Evolutionary conservation across 2,797 vertebrate genomes (phyloP).

Genomic region (Hemitrygon akajei): DNA sequence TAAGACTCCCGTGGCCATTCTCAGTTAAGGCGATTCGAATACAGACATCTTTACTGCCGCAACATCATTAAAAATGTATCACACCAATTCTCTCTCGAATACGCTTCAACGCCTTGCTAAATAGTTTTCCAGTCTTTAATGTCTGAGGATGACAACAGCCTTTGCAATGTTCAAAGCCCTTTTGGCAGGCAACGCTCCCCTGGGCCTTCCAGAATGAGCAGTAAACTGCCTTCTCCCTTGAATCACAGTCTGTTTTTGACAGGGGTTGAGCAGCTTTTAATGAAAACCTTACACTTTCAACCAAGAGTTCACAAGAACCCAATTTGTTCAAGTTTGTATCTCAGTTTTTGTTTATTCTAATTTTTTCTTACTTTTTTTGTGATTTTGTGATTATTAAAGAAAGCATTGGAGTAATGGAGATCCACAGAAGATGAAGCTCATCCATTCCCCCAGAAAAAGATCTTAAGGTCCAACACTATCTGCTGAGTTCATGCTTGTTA

Average conservation of each 20-base stretch:
- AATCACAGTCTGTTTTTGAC: constrained; percentile 9
- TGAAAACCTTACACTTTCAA: constrained; percentile 19
- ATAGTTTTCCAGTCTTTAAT: constrained; percentile 32
- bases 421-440: not conserved
- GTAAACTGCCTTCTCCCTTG: not conserved
- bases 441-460: not conserved
- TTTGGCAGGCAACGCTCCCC: not conserved
- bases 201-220: not conserved
- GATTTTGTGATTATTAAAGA: not conserved
- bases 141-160: constrained; percentile 28
- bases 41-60: constrained; percentile 11
- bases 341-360: constrained; percentile 27
- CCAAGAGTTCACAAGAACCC: constrained; percentile 12
- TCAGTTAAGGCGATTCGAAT: constrained; percentile 15
- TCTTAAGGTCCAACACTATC: not conserved
- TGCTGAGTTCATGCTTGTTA: not conserved
- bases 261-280: constrained; percentile 17
- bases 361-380: not conserved
- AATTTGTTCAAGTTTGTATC: constrained; percentile 29
- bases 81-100: constrained; percentile 20
- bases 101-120: constrained; percentile 22
- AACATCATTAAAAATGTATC: constrained; percentile 34
- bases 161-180: constrained; percentile 25
- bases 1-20: not conserved
- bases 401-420: not conserved